Base-by-base conservation (phyloP, 2,888 invertebrate genomes). In the Linnaemya tessellans region DNA sequence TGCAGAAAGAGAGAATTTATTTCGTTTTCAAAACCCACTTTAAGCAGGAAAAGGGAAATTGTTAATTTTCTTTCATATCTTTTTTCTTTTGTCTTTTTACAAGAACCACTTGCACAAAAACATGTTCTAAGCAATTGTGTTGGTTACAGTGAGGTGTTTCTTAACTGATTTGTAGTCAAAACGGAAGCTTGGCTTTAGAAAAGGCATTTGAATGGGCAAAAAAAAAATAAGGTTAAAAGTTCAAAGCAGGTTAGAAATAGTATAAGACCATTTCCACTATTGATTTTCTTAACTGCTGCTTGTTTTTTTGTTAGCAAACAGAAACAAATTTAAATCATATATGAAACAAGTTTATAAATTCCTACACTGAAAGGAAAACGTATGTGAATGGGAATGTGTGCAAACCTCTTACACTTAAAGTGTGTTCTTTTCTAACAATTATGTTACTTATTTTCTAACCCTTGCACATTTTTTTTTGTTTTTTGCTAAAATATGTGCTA, bases 21-120 rank as follows among this genome's bases (percentile, higher is more conserved):
- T 43, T 62, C 46, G 30, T 80, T 65, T 62, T 65, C 25, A 54
- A 68, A 62, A 70, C 54, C 81, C 54, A 82, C 81, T 70, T 74
- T 65, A 60, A 49, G 68, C 84, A 80, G 84, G 84, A 84, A 84
- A 80, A 84, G 84, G 80, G 84, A 84, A 84, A 80, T 84, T 78
- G 77, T 84, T 74, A 43, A 20, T 41, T 51, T 68, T 22, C 25
- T 65, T 58, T 38, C 15, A 10, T 30, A 3, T 30, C 30, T 30
- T 51, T 51, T 68, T 68, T 60, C n/a, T 60, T 51, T 60, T 60
- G 25, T n/a, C 18, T 71, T 58, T 38, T 18, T 10, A 41, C 8
- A 68, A 62, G n/a, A 65, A 58, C 11, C 64, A 71, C 41, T 38
- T 68, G 43, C 8, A 41, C 41, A 43, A 22, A 71, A 77, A 77